These are phyloP conservation scores for Strigamia maritima DNA, from an alignment of 2,888 invertebrate species.

Conservation along the genomic window DNA sequence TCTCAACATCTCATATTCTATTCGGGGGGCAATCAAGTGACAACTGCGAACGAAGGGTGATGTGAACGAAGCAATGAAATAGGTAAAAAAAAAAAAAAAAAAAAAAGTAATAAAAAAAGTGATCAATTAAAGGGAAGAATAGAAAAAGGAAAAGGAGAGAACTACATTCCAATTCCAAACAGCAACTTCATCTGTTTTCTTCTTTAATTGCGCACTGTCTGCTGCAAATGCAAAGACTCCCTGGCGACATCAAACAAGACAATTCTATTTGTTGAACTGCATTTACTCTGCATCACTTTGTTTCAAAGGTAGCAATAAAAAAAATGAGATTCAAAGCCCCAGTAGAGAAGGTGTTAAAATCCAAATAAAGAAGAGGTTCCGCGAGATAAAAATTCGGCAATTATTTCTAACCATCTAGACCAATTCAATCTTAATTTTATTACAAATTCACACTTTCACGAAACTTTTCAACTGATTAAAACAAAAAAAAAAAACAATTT, in stretches of 20 bases:
- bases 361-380: not conserved
- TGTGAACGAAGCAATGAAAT: not conserved
- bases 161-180: not conserved
- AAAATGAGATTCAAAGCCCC: not conserved
- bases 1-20: conserved; percentile 16
- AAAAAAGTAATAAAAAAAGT: not conserved
- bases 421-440: not conserved
- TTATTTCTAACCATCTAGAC: not conserved
- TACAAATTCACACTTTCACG: not conserved
- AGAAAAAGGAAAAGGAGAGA: not conserved
- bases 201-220: conserved; percentile 18
- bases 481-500: no score
- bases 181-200: conserved; percentile 22
- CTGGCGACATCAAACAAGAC: conserved; percentile 17
- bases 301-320: conserved; percentile 15
- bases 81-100: not conserved
- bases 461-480: not conserved
- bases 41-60: no score
- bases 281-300: conserved; percentile 17
- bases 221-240: conserved; percentile 24
- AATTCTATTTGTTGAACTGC: conserved; percentile 21
- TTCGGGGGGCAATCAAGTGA: not conserved
- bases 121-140: not conserved
- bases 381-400: not conserved
- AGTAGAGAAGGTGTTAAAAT: not conserved